Base-by-base conservation (phyloP, 2,888 invertebrate species). In the Tiliacea citrago region DNA sequence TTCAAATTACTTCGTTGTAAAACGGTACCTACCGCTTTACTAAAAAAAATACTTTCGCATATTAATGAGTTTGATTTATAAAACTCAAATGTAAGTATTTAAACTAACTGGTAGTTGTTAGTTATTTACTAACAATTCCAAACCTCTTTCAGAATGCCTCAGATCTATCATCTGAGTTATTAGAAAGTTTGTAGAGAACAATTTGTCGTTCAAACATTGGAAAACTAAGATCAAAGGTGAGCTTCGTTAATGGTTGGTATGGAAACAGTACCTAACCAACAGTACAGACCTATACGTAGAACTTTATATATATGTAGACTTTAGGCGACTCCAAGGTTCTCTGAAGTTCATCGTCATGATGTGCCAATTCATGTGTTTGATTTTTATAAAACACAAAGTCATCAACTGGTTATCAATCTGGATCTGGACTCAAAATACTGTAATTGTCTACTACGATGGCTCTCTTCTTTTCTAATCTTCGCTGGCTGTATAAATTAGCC, bases 191-290 rank as follows among this genome's bases (percentile, higher is more conserved):
- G 8, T 18, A 18, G 29, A n/a, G 21, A 75, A 75, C 62, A 75
- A 74, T 74, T 77, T 49, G 57, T 42, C 42, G 47, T 45, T 75
- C 73, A 47, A 75, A 75, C 47, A 73, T 73, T 77, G n/a, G 67
- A 67, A 49, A 67, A 77, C 49, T 45, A 42, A 67, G 49, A 68
- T 51, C 57, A 68, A 68, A 77, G 68, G 24, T 58, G 57, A 75
- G 77, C n/a, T 57, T 77, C n/a, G 57, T 29, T 49, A 75, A 49
- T 57, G n/a, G 42, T 35, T 66, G 5, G 18, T 8, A 42, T 12
- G 55, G 49, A 42, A 57, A 39, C 55, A 39, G 18, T 35, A 45
- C 24, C 16, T n/a, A n/a, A n/a, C n/a, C n/a, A n/a, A n/a, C n/a
- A n/a, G 0, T 68, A 18, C 42, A 2, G 29, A 45, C 35, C 45